A percentile compares a stretch with the other conserved stretches of the same genome.
Evolutionary conservation across 2,113 vertebrate species (phyloP).

Genomic region (Mystacornis crossleyi): DNA sequence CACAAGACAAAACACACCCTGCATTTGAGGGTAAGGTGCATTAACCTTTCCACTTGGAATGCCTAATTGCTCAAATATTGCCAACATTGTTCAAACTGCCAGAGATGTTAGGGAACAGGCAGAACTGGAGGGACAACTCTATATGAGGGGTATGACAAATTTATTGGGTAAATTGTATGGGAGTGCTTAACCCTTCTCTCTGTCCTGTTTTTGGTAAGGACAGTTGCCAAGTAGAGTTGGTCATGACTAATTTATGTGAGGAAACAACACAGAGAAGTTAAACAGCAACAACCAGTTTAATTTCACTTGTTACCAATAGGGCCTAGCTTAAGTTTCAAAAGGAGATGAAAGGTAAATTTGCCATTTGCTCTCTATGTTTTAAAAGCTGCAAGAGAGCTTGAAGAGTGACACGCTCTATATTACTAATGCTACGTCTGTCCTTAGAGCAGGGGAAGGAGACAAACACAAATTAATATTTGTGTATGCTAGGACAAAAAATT

Average conservation of each 20-base stretch:
- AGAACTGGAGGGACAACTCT: conserved; percentile 76
- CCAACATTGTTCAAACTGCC: conserved; percentile 55
- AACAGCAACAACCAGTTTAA: conserved; percentile 54
- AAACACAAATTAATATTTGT: background rate
- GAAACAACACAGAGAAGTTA: conserved; percentile 35
- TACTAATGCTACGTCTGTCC: background rate
- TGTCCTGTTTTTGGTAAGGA: conserved; percentile 49
- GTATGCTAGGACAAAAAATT: background rate
- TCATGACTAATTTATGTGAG: conserved; percentile 52
- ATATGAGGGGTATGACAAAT: conserved; percentile 78
- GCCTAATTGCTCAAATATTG: conserved; percentile 69
- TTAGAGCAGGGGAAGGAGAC: background rate
- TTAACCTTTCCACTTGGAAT: conserved; percentile 73
- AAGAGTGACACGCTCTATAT: background rate
- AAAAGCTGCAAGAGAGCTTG: background rate
- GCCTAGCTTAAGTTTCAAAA: conserved; percentile 3
- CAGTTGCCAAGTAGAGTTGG: conserved; percentile 36
- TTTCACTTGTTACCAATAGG: conserved; percentile 48
- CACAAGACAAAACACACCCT: conserved; percentile 69
- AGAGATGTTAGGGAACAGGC: conserved; percentile 71
- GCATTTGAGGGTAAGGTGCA: conserved; percentile 27
- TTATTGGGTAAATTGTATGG: conserved; percentile 71
- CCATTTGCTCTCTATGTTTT: conserved; percentile 15
- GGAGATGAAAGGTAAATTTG: background rate
- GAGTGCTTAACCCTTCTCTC: conserved; percentile 68